Evolutionary conservation across 2,888 invertebrate species (phyloP).

Genomic region (Drosophila yooni): DNA sequence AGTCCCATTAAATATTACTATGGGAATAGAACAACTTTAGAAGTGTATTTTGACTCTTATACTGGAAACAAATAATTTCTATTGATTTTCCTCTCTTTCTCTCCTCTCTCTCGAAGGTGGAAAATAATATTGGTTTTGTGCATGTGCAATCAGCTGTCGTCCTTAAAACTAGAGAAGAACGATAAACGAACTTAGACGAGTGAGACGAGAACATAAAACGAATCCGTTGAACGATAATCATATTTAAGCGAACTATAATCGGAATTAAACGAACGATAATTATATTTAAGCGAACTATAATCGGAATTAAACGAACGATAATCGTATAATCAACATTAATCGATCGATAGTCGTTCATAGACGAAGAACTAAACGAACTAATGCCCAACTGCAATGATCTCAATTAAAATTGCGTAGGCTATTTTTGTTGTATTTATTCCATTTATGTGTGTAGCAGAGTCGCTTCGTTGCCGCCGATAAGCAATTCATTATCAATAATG

Average conservation of each 20-base stretch:
- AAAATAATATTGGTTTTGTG: not conserved
- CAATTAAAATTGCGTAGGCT: not conserved
- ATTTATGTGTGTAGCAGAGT: not conserved
- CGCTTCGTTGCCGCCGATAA: conserved; percentile 38
- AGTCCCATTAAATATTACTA: not conserved
- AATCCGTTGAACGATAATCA: not conserved
- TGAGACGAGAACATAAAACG: not conserved
- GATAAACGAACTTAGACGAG: not conserved
- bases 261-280: not conserved
- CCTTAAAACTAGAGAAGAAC: not conserved
- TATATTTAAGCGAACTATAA: not conserved
- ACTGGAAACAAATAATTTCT: not conserved
- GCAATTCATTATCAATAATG: conserved; percentile 31
- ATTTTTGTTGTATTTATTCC: conserved; percentile 15
- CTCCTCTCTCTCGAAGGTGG: not conserved
- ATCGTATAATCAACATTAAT: not conserved
- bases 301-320: not conserved
- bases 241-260: not conserved
- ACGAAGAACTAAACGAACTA: not conserved
- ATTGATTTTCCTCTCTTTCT: not conserved
- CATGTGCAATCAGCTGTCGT: not conserved
- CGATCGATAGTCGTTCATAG: not conserved
- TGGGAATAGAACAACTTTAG: not conserved
- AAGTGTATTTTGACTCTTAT: not conserved
- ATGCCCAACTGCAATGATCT: not conserved